Base-by-base conservation (phyloP, 2,113 vertebrate species). In the Numenius arquata region DNA sequence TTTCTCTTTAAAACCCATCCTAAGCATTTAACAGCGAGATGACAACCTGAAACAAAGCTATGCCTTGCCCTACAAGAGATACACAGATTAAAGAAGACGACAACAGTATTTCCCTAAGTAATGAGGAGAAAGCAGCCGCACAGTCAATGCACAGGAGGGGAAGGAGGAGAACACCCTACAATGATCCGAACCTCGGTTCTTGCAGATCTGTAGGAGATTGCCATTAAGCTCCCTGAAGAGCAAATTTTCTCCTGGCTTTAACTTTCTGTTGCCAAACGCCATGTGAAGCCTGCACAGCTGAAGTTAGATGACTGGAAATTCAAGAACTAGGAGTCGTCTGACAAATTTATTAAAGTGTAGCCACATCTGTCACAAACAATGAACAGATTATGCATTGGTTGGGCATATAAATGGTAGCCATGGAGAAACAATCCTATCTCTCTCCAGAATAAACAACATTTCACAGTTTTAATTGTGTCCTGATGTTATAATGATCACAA, bases 401-500 rank as follows among this genome's bases (percentile, higher is more conserved):
- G 84, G 67, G 75, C 61, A 63, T 43, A 68, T 22, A 95, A 91
- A 89, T 72, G 63, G 81, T 43, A 93, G 72, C 19, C 50, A 82
- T 48, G 41, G 86, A 93, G 76, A 89, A 72, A 68, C 22, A 62
- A 53, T 34, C 77, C 90, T 67, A 52, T 86, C 50, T 67, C 52
- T 97, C 93, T 93, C 50, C 75, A 95, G 83, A 88, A 72, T 85
- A 98, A 94, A 95, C 85, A 84, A 65, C 82, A 93, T 87, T 96
- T 96, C 93, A 93, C 90, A 95, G 87, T 88, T 92, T 89, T 95
- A 96, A 97, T 96, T 97, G 94, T 91, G 75, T 76, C 56, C 89
- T 90, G 75, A 67, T 97, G 88, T 96, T 97, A 75, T 67, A 97
- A 96, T 5, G 72, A 97, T 97, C 95, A 95, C 93, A 96, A 81